Evolutionary conservation across 2,888 invertebrate species (phyloP).

Genomic region (Incurvaria masculella): DNA sequence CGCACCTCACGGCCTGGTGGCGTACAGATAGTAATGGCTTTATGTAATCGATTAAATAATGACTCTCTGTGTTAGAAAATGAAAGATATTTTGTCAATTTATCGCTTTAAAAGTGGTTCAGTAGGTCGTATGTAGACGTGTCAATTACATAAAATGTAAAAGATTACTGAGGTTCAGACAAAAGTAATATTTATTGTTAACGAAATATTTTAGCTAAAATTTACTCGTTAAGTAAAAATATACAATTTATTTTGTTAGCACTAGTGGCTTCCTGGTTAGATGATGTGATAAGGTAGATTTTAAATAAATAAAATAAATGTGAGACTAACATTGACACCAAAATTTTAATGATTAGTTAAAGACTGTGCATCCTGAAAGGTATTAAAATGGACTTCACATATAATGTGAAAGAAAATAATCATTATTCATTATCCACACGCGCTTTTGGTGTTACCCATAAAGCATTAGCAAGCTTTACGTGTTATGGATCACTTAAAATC

Average conservation of each 20-base stretch:
- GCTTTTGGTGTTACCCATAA: background rate
- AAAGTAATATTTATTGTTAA: background rate
- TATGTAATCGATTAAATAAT: background rate
- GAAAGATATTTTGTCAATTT: slow-evolving; percentile 34
- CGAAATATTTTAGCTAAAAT: background rate
- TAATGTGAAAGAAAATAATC: background rate
- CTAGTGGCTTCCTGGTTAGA: background rate
- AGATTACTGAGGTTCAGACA: background rate
- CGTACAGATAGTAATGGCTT: no score
- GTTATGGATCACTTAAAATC: background rate
- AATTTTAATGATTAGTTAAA: slow-evolving; percentile 36
- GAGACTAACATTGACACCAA: slow-evolving; percentile 34
- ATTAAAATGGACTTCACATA: background rate
- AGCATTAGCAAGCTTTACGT: background rate
- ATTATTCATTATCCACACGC: background rate
- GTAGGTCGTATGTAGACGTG: background rate
- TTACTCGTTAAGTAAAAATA: background rate
- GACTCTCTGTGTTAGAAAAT: background rate
- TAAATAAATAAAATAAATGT: background rate
- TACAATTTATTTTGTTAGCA: background rate
- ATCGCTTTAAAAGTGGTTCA: slow-evolving; percentile 35
- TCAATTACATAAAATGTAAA: background rate
- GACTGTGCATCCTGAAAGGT: slow-evolving; percentile 24
- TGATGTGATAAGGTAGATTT: background rate
- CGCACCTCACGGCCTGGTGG: slow-evolving; percentile 38